Conservation (phyloP, 2,797 vertebrate genomes). For the Gymnoscopelus braueri region DNA sequence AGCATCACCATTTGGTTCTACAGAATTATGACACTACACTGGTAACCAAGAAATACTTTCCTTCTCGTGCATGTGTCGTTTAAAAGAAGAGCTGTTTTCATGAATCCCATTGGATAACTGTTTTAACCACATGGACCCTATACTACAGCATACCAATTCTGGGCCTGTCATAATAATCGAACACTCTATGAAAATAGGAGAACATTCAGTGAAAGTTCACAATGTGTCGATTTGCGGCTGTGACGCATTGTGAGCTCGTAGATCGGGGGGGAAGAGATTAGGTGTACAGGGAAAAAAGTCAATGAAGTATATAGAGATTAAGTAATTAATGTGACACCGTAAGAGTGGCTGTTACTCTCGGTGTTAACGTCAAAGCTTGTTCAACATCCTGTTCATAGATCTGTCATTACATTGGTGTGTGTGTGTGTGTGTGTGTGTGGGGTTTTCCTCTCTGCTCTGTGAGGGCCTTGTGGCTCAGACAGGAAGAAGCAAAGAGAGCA, state of each 20-base stretch:
- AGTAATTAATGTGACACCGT: background rate
- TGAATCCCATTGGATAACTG: background rate
- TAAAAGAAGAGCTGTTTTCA: background rate
- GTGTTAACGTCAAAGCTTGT: background rate
- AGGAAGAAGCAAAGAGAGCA: slow-evolving; percentile 67
- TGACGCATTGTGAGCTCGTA: too few species aligned
- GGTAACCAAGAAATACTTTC: background rate
- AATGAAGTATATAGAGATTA: too few species aligned
- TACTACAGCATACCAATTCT: too few species aligned
- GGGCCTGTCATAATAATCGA: too few species aligned
- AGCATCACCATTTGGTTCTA: slow-evolving; percentile 11
- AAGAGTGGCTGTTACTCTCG: slow-evolving; percentile 12
- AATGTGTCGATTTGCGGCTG: too few species aligned
- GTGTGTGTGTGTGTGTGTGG: background rate
- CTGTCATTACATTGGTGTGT: slow-evolving; percentile 38
- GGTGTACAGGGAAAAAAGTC: too few species aligned
- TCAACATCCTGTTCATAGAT: slow-evolving; percentile 4
- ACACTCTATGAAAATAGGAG: too few species aligned
- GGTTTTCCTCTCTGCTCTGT: slow-evolving; percentile 39
- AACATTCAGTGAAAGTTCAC: too few species aligned
- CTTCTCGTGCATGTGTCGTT: background rate
- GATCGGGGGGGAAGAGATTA: too few species aligned
- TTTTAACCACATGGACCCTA: too few species aligned
- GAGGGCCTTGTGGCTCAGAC: slow-evolving; percentile 69
- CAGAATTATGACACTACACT: slow-evolving; percentile 1